Conservation (phyloP, 2,888 invertebrate species). For the Tethea ocularis region DNA sequence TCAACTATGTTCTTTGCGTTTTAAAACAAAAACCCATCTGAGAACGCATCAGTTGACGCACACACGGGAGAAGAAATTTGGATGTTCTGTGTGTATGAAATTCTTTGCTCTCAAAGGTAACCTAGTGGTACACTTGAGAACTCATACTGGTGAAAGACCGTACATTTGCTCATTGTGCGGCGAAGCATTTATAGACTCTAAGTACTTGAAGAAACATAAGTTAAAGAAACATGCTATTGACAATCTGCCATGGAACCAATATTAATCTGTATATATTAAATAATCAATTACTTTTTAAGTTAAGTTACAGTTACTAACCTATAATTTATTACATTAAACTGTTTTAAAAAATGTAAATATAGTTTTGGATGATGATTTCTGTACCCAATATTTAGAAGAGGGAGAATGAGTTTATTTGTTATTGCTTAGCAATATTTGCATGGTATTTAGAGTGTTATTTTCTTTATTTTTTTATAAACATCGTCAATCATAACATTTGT, state of each 20-base stretch:
- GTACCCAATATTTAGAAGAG: background rate
- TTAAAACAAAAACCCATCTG: conserved; percentile 79
- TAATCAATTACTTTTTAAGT: conserved; percentile 7
- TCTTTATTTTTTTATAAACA: background rate
- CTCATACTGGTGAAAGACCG: conserved; percentile 79
- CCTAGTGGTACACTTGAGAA: conserved; percentile 76
- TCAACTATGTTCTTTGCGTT: conserved; percentile 69
- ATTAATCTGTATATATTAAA: conserved; percentile 37
- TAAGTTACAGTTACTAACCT: conserved; percentile 11
- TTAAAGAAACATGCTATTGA: conserved; percentile 73
- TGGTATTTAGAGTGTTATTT: background rate
- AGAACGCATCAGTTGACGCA: conserved; percentile 79
- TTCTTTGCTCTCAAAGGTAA: conserved; percentile 81
- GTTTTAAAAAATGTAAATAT: conserved; percentile 9
- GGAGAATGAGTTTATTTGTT: background rate
- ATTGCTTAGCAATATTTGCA: background rate
- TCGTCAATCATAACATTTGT: background rate
- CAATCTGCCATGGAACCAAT: conserved; percentile 74
- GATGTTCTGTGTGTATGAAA: conserved; percentile 80
- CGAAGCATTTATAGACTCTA: conserved; percentile 80
- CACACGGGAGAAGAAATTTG: conserved; percentile 79
- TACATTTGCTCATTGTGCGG: conserved; percentile 74
- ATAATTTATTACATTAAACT: conserved; percentile 16
- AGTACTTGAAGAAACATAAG: conserved; percentile 80
- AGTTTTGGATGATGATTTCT: background rate